Percentiles rank a stretch among this genome's conserved stretches.
Conservation (phyloP, 2,888 invertebrate species). For the Drosophila lacicola region DNA sequence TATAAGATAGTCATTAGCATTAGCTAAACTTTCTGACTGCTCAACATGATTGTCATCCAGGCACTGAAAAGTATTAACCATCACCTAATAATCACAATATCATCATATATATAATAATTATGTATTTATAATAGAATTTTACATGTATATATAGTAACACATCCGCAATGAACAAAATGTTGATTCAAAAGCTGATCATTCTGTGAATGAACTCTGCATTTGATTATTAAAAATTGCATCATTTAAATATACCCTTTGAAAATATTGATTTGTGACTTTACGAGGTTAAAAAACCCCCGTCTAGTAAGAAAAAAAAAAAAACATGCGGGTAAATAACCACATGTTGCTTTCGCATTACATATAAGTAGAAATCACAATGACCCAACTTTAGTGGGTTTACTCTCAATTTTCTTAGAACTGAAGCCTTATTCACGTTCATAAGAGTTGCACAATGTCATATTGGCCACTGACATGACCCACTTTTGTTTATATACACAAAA, state of each 20-base stretch:
- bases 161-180: conserved; percentile 21
- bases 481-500: conserved; percentile 15
- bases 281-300: conserved; percentile 29
- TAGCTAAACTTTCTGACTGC: conserved; percentile 52
- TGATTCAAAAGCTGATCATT: conserved; percentile 31
- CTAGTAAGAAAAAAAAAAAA: background rate
- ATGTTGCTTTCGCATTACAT: conserved; percentile 1
- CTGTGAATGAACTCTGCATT: conserved; percentile 41
- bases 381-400: conserved; percentile 10
- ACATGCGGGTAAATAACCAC: conserved; percentile 21
- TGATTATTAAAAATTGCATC: conserved; percentile 21
- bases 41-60: conserved; percentile 31
- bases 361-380: conserved; percentile 1
- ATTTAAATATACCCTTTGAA: background rate
- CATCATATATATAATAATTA: conserved; percentile 32
- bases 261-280: background rate
- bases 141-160: conserved; percentile 21
- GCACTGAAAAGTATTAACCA: conserved; percentile 59
- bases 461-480: conserved; percentile 35
- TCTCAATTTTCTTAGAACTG: conserved; percentile 30
- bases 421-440: conserved; percentile 25
- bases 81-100: conserved; percentile 31
- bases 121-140: conserved; percentile 7
- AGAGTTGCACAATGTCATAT: conserved; percentile 1
- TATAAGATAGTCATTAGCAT: conserved; percentile 36